A percentile compares a stretch with the other conserved stretches of the same genome.
These are phyloP conservation scores for Blera fallax DNA, from an alignment of 2,888 invertebrate genomes.

Conservation along the genomic window DNA sequence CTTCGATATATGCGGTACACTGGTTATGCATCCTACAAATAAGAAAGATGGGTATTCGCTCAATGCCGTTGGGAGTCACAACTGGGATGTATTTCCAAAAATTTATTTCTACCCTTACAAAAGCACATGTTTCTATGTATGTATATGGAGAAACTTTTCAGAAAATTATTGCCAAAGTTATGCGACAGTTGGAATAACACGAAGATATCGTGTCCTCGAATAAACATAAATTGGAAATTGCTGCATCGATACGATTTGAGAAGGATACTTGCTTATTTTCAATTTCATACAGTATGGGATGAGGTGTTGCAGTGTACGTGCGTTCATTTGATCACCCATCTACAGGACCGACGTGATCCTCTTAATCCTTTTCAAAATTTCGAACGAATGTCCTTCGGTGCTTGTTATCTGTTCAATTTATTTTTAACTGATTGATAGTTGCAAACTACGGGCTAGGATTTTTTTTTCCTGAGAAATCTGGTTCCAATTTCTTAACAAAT, in stretches of 20 bases:
- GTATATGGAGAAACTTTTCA: conserved; percentile 54
- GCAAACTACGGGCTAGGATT: neutral
- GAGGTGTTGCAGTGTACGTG: neutral
- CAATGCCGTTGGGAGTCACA: conserved; percentile 1
- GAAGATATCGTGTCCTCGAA: conserved; percentile 70
- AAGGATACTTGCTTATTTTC: conserved; percentile 7
- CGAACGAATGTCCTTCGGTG: conserved; percentile 19
- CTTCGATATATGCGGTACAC: conserved; percentile 39
- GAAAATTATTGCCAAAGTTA: conserved; percentile 77
- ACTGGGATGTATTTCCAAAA: conserved; percentile 22
- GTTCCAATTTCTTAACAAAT: neutral
- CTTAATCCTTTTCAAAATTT: neutral
- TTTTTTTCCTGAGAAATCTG: conserved; percentile 10
- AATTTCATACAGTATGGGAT: neutral
- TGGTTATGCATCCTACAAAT: neutral
- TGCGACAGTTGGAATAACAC: conserved; percentile 76
- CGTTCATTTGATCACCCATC: conserved; percentile 1
- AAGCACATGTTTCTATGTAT: conserved; percentile 28
- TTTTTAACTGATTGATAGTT: conserved; percentile 51
- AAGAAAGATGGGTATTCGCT: conserved; percentile 36
- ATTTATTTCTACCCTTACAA: conserved; percentile 51
- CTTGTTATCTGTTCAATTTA: conserved; percentile 43
- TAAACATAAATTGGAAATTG: conserved; percentile 51
- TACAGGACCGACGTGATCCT: conserved; percentile 19
- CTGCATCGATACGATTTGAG: conserved; percentile 36